These are phyloP conservation scores for Orgyia antiqua DNA, from an alignment of 2,888 invertebrate genomes.

Conservation along the genomic window DNA sequence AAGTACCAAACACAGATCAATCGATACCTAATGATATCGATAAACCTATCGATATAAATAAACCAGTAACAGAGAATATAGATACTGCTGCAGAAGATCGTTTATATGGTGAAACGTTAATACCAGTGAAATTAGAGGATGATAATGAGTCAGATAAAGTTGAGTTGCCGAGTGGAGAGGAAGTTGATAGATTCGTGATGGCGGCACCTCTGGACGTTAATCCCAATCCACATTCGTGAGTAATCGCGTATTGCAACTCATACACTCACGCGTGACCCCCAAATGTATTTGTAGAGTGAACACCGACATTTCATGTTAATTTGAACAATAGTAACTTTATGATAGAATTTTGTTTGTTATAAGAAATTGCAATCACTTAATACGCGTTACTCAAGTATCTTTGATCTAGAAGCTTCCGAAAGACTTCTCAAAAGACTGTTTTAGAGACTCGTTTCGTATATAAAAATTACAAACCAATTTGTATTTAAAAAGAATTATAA, in stretches of 20 bases:
- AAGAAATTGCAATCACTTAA: too few relatives aligned
- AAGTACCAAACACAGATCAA: background rate
- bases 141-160: slow-evolving; percentile 12
- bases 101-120: slow-evolving; percentile 22
- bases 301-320: slow-evolving; percentile 24
- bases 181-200: slow-evolving; percentile 39
- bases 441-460: too few relatives aligned
- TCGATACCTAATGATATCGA: slow-evolving; percentile 7
- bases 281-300: slow-evolving; percentile 20
- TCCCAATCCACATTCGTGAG: slow-evolving; percentile 75
- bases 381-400: too few relatives aligned
- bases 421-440: too few relatives aligned
- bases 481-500: too few relatives aligned
- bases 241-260: slow-evolving; percentile 46
- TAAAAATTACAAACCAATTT: too few relatives aligned
- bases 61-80: slow-evolving; percentile 1
- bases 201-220: slow-evolving; percentile 59
- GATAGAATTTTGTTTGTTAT: too few relatives aligned
- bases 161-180: slow-evolving; percentile 12
- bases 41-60: slow-evolving; percentile 9
- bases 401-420: too few relatives aligned
- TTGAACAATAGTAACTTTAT: slow-evolving; percentile 28
- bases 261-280: slow-evolving; percentile 47
- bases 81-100: slow-evolving; percentile 9
- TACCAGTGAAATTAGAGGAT: slow-evolving; percentile 20